Percentiles rank a stretch among this genome's conserved stretches.
Evolutionary conservation across 2,888 invertebrate genomes (phyloP).

Genomic region (Tipula vernalis): DNA sequence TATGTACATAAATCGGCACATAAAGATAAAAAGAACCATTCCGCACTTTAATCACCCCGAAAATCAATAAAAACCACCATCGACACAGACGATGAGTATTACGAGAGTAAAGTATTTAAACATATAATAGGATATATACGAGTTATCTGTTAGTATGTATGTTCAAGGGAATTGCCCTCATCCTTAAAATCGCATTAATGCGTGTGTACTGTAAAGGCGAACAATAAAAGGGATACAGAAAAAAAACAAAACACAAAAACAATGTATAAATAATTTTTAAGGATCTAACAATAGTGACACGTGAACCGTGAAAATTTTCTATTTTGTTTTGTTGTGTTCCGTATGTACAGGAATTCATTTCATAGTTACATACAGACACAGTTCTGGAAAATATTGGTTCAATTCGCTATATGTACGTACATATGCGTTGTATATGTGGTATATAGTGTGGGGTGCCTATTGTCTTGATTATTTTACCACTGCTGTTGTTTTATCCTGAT

Average conservation of each 20-base stretch:
- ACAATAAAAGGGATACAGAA: background rate
- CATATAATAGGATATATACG: background rate
- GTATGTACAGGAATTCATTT: too few relatives aligned
- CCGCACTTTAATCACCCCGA: background rate
- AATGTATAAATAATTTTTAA: background rate
- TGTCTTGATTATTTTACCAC: background rate
- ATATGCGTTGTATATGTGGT: background rate
- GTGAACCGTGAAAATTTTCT: background rate
- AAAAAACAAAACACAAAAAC: background rate
- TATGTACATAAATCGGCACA: background rate
- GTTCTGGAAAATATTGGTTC: background rate
- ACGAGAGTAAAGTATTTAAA: background rate
- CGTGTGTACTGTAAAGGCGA: background rate
- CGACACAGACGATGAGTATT: background rate
- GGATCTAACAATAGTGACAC: background rate
- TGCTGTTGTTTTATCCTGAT: background rate
- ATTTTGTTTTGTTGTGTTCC: background rate
- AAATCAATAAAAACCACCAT: background rate
- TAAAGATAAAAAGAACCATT: background rate
- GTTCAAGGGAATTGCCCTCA: background rate
- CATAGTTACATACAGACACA: too few relatives aligned
- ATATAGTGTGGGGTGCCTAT: background rate
- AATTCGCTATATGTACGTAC: too few relatives aligned
- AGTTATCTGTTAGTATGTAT: background rate
- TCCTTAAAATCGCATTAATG: background rate